Evolutionary conservation across 2,888 invertebrate genomes (phyloP).

Genomic region (Limnephilus auricula): DNA sequence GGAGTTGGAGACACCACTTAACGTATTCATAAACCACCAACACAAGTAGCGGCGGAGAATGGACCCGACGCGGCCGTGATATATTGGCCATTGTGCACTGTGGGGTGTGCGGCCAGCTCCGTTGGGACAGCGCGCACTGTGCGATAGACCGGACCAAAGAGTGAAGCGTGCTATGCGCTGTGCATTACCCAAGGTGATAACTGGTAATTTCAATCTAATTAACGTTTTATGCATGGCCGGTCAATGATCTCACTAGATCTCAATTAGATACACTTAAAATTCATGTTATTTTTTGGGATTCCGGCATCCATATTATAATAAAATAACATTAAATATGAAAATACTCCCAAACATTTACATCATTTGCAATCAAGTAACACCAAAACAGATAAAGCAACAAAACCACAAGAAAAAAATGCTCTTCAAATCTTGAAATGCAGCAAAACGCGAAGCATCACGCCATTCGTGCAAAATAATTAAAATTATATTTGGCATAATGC

Average conservation of each 20-base stretch:
- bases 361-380: neutral
- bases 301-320: too few species aligned
- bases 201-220: conserved; percentile 15
- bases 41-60: conserved; percentile 64
- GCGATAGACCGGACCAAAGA: neutral
- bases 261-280: neutral
- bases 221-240: neutral
- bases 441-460: neutral
- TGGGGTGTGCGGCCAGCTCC: conserved; percentile 18
- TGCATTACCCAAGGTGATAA: neutral
- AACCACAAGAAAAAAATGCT: neutral
- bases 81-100: conserved; percentile 59
- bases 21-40: conserved; percentile 64
- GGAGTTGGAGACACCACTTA: conserved; percentile 57
- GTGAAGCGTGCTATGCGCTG: neutral
- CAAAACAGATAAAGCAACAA: neutral
- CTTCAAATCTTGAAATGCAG: neutral
- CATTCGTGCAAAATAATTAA: conserved; percentile 51
- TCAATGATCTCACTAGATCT: neutral
- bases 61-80: conserved; percentile 54
- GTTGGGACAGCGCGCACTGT: neutral
- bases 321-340: neutral
- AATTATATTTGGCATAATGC: conserved; percentile 48
- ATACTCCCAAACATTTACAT: too few species aligned
- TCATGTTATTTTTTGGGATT: too few species aligned